Evolutionary conservation across 2,797 vertebrate genomes (phyloP), one percentile per base, ranked within the genome.

Genomic region (Poeciliopsis gracilis): DNA sequence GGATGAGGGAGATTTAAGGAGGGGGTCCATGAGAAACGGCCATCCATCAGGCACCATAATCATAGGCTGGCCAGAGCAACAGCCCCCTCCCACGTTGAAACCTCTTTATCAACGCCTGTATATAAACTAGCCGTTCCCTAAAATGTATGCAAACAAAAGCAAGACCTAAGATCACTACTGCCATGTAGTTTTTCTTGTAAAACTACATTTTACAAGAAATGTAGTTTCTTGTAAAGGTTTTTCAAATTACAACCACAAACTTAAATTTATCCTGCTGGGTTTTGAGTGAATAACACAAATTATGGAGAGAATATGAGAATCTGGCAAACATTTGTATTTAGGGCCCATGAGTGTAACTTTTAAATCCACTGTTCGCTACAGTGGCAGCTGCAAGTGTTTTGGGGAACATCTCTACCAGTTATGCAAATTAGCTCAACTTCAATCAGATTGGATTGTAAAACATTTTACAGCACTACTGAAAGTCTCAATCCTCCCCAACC

Each of bases 21-120:
- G 71, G 73, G 78, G 87, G 38, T 43, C 80, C 79, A 76, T 83
- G 85, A 91, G 86, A 91, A 93, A 91, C 87, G 86, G 72, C 90
- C 88, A 93, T 93, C 89, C 82, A 93, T 93, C 92, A 93, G 84
- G 53, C 80, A 45, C 81, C n/a, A 5, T 72, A 75, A 49, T n/a
- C 84, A 75, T 61, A 77, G 86, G 75, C 81, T 83, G 84, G 72
- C 84, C 73, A 41, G 71, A 89, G 51, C 79, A 70, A 55, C 86
- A 9, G 47, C 81, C 81, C 86, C 87, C 84, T 77, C 77, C 78
- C 69, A 80, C 76, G 78, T 63, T 74, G 81, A 89, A 88, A 90
- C 88, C 86, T 81, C 87, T 92, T 88, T 83, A 90, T 94, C 89
- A 91, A 77, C 81, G 85, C 91, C 81, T 81, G 72, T 72, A 72